Evolutionary conservation across 2,797 vertebrate genomes (phyloP), one percentile per base, ranked within the genome.

Genomic region (Protonibea diacanthus): DNA sequence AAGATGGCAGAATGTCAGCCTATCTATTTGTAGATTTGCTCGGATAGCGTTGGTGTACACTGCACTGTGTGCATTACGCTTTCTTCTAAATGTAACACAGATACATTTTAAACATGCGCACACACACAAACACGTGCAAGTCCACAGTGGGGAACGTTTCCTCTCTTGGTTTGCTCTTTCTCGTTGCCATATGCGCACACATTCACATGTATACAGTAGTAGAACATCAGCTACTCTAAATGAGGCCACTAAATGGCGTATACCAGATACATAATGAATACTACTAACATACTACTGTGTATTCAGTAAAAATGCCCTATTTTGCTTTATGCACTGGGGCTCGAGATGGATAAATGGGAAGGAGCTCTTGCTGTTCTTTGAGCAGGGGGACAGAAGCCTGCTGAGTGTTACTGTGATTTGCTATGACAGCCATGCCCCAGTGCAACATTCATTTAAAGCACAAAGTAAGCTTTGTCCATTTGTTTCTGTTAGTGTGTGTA

Each of bases 371-470:
- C 71, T 86, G 68, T 81, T 85, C 71, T 73, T 82, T 81, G 70
- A 71, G 75, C 72, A 60, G 74, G 58, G 57, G 61, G 62, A 78
- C 14, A 72, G 80, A 80, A 51, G 82, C 84, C 67, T 67, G 75
- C 78, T 76, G 86, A 71, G 84, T 21, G 80, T 85, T 76, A 63
- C 81, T 18, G 76, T 87, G 84, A 83, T 90, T 80, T 72, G 72
- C 78, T 67, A n/a, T 88, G 87, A 88, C 86, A 91, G 85, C 85
- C 73, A 4, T 74, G 86, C 81, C 79, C 80, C 70, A 27, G 74
- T 74, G 73, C 76, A 65, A 78, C 77, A 71, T 77, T 86, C 76
- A 64, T 80, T 88, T 86, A 79, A 83, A 85, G 81, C 83, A 86
- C 77, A 85, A 70, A 72, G 80, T 73, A 59, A 81, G 74, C 69